Percentiles rank a stretch among this genome's conserved stretches.
phyloP scores from a whole-genome alignment of 2,113 vertebrate species.

The Megatriorchis doriae region DNA sequence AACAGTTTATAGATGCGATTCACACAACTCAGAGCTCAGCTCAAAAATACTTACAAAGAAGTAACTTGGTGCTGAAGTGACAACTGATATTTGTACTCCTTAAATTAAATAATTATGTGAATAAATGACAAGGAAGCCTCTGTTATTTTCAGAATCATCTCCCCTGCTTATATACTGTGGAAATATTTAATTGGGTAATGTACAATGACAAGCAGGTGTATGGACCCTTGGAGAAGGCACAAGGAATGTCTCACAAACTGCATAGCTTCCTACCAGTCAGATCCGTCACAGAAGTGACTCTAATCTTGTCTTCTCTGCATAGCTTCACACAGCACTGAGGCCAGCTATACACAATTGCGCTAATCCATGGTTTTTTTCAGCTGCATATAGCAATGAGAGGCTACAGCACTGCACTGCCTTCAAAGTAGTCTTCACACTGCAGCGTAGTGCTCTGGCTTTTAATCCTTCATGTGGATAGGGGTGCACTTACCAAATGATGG shows the following conservation, averaged over 20 bases:
- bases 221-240: background rate
- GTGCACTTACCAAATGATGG: background rate
- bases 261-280: background rate
- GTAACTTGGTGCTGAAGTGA: background rate
- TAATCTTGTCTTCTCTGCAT: background rate
- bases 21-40: background rate
- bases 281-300: background rate
- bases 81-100: background rate
- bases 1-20: background rate
- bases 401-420: background rate
- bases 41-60: background rate
- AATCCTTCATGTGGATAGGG: background rate
- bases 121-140: background rate
- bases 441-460: background rate
- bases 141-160: background rate
- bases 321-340: background rate
- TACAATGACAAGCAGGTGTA: background rate
- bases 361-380: background rate
- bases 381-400: accelerated
- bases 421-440: background rate
- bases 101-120: background rate
- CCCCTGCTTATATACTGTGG: background rate
- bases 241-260: background rate
- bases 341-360: accelerated
- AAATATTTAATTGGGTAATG: background rate